Evolutionary conservation across 2,888 invertebrate genomes (phyloP), one percentile per base, ranked within the genome.

Genomic region (Amphiduros pacificus): DNA sequence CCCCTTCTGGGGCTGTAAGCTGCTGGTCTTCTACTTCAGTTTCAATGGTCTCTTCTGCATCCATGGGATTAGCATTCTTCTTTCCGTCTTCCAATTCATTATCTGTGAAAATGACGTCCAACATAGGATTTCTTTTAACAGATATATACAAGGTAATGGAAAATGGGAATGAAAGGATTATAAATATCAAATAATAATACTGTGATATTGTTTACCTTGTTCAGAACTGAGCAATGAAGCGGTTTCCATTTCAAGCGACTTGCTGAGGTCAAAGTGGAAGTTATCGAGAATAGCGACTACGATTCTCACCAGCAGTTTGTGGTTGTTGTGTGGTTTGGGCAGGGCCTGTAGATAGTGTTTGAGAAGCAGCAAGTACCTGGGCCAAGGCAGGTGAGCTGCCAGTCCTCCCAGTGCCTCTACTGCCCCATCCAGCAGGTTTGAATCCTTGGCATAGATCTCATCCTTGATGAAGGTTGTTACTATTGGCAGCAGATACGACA

Each of bases 401-500:
- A 92, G 88, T 0, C 88, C 87, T 0, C 91, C 90, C 6, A 95
- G 84, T 0, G 90, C 87, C 77, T 92, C 91, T 64, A 94, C 90
- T 0, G 93, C 90, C 0, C 91, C 90, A 77, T 94, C 94, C 51
- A 94, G 85, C 0, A 96, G 83, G 31, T 71, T 71, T 14, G 72
- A 64, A 32, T 92, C 91, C 61, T 89, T 88, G 0, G 87, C 83
- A 76, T 89, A 92, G 71, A 88, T 88, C 55, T 91, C 91, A 64
- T 89, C 89, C 65, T 91, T 88, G 40, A 98, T 84, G 82, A 91
- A 95, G 40, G 88, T 87, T 0, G 91, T 87, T 0, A 91, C 89
- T 60, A 97, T 81, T 0, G 98, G 97, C 62, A 95, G 81, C 60
- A 97, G 86, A 75, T 93, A 94, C 71, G 91, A 90, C 0, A 91